Percentiles rank a stretch among this genome's conserved stretches.
These are phyloP conservation scores for Celastrina argiolus DNA, from an alignment of 2,888 invertebrate genomes.

Conservation along the genomic window DNA sequence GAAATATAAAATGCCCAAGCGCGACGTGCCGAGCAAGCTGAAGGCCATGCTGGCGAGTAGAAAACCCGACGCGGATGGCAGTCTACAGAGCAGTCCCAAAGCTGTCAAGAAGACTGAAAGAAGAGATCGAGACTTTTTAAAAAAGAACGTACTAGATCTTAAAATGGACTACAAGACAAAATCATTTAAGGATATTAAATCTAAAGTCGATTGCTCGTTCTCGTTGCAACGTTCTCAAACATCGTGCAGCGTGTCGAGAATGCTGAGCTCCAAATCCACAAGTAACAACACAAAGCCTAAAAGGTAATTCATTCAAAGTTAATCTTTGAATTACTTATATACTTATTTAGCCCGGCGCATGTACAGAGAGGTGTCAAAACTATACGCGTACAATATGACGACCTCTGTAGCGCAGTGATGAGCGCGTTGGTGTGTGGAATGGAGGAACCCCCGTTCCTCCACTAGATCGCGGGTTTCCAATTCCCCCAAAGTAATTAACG, in stretches of 20 bases:
- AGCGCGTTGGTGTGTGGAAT: too few species aligned
- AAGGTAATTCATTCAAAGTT: constrained; percentile 45
- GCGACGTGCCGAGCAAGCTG: constrained; percentile 86
- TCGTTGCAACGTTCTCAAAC: constrained; percentile 71
- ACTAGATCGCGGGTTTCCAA: too few species aligned
- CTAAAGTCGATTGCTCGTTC: constrained; percentile 83
- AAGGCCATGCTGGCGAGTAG: constrained; percentile 83
- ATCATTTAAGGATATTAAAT: constrained; percentile 91
- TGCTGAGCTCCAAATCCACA: constrained; percentile 66
- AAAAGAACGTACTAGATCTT: constrained; percentile 82
- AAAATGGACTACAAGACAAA: constrained; percentile 84
- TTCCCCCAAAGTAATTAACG: too few species aligned
- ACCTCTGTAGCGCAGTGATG: too few species aligned
- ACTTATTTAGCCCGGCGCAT: too few species aligned
- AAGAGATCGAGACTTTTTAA: constrained; percentile 79
- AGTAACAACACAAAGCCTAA: constrained; percentile 67
- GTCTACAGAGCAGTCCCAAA: constrained; percentile 79
- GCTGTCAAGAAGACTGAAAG: constrained; percentile 80
- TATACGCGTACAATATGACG: too few species aligned
- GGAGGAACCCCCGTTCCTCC: too few species aligned
- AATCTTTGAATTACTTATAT: too few species aligned
- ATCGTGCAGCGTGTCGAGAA: constrained; percentile 67
- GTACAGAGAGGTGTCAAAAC: too few species aligned
- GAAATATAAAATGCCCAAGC: constrained; percentile 87
- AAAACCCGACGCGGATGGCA: constrained; percentile 71